Conservation (phyloP, 2,888 invertebrate genomes). For the Ischnura elegans region DNA sequence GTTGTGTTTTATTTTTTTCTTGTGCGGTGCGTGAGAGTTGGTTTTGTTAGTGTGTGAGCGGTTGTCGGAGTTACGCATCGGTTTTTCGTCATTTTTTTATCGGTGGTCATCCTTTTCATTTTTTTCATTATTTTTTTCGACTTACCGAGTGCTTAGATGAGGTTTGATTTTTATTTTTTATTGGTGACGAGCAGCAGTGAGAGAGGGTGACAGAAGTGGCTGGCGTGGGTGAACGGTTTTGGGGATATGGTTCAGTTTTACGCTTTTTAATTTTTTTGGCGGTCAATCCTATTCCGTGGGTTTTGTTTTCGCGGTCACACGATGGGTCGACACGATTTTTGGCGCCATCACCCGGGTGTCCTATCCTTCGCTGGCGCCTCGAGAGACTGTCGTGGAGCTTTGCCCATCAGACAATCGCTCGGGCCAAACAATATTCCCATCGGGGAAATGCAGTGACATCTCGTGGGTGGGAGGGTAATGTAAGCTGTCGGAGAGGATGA, state of each 20-base stretch:
- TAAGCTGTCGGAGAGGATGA: neutral
- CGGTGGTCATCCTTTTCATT: too few species aligned
- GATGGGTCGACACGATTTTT: neutral
- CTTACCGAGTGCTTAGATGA: too few species aligned
- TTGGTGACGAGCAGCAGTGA: neutral
- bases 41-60: too few species aligned
- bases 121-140: too few species aligned
- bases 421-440: neutral
- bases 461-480: neutral
- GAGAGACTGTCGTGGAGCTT: neutral
- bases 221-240: neutral
- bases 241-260: neutral
- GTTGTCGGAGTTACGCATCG: too few species aligned
- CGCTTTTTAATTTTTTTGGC: neutral
- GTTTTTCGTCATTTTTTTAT: too few species aligned
- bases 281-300: neutral
- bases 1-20: neutral
- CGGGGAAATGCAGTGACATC: neutral
- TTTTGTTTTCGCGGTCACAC: neutral
- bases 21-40: too few species aligned
- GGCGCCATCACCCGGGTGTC: neutral
- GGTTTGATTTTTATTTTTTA: too few species aligned
- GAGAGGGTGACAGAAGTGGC: neutral
- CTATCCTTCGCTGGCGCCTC: neutral
- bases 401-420: neutral